Evolutionary conservation across 2,797 vertebrate species (phyloP).

Genomic region (Heliangelus exortis): DNA sequence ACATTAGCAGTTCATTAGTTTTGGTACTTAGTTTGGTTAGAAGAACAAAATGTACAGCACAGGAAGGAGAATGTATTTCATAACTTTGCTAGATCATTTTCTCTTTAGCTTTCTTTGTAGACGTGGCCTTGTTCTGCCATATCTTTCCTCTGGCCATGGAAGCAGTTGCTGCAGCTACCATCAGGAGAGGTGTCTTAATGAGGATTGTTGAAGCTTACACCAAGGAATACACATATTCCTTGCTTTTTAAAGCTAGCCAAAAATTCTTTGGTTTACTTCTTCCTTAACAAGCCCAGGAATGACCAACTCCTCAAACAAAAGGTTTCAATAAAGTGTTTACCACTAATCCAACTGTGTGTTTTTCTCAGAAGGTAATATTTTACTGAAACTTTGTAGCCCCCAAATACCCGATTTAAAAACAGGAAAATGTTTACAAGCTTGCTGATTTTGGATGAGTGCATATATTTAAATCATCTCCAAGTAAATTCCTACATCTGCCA

Average conservation of each 20-base stretch:
- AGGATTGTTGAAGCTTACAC: neutral
- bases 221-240: neutral
- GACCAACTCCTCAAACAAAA: neutral
- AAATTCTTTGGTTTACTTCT: neutral
- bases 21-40: neutral
- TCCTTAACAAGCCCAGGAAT: neutral
- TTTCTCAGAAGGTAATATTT: neutral
- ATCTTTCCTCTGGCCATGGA: slow-evolving; percentile 16
- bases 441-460: neutral
- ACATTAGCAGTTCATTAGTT: slow-evolving; percentile 1
- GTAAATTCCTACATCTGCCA: neutral
- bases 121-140: neutral
- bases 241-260: neutral
- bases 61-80: neutral
- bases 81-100: neutral
- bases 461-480: neutral
- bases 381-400: neutral
- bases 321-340: neutral
- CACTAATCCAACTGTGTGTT: neutral
- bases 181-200: neutral
- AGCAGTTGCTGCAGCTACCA: neutral
- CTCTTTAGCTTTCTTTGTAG: neutral
- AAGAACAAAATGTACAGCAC: neutral
- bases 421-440: neutral
- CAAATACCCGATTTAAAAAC: neutral